Percentiles rank a stretch among this genome's conserved stretches.
phyloP scores from a whole-genome alignment of 2,797 vertebrate species.

The Eurystomus glaucurus region DNA sequence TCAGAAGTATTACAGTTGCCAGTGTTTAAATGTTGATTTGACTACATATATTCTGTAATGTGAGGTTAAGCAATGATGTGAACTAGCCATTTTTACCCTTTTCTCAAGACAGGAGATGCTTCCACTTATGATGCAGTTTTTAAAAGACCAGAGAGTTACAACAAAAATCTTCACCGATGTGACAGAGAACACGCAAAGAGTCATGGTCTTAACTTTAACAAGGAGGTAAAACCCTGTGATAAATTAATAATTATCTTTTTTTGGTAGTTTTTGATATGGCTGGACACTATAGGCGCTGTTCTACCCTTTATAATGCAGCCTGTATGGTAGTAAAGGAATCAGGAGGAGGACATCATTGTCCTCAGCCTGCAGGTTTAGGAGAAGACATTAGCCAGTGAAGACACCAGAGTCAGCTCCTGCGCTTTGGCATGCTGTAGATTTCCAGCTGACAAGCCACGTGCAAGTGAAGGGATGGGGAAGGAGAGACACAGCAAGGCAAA shows the following conservation, averaged over 20 bases:
- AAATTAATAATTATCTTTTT: neutral
- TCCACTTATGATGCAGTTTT: conserved; percentile 87
- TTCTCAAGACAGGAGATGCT: conserved; percentile 80
- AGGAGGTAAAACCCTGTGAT: conserved; percentile 84
- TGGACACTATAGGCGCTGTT: neutral
- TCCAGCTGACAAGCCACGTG: neutral
- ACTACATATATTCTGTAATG: neutral
- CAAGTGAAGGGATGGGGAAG: neutral
- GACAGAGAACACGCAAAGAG: conserved; percentile 86
- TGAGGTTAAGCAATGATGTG: neutral
- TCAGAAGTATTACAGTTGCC: neutral
- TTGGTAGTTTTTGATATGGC: neutral
- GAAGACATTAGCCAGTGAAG: neutral
- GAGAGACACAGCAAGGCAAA: neutral
- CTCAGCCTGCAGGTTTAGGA: neutral
- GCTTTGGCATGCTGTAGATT: neutral
- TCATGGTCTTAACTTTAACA: conserved; percentile 84
- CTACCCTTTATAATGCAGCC: neutral
- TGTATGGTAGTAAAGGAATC: neutral
- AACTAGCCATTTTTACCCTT: neutral
- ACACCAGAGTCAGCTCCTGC: neutral
- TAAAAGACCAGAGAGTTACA: conserved; percentile 81
- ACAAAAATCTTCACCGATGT: conserved; percentile 85
- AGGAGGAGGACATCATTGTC: neutral
- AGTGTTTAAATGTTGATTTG: neutral